Evolutionary conservation across 2,113 vertebrate species (phyloP), one percentile per base, ranked within the genome.

Genomic region (Alouatta palliata): DNA sequence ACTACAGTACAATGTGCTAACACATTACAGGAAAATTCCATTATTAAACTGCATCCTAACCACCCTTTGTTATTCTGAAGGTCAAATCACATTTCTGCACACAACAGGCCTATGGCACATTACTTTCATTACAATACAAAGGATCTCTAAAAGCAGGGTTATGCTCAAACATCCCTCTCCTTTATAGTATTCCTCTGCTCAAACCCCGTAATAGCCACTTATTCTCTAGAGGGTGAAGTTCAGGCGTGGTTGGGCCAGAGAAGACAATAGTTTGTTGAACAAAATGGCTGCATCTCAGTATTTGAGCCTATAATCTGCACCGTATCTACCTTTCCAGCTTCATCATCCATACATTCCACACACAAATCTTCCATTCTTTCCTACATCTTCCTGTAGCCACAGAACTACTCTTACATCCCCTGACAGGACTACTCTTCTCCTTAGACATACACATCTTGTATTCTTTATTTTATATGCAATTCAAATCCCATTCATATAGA

Each of bases 1-100:
- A 45, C 43, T 47, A 37, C 13, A 73, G 56, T 45, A 87, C 79
- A 91, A 70, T 58, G 83, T 79, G 49, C 37, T 49, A 93, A 95
- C 45, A 79, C 27, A 83, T 81, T 71, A 61, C 12, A 40, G 75
- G 58, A 91, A 52, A 85, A 82, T 92, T 94, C 80, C 82, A 66
- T 96, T 49, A 86, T 54, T 90, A 92, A 85, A 87, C 73, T 49
- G 70, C 54, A 79, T 64, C 70, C 79, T 94, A 91, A 93, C 93
- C 93, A 96, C 54, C 85, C 56, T 91, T 91, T 75, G 61, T 92
- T 68, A 92, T 90, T 95, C 70, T 94, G 84, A 95, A 96, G 92
- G 49, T 97, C 92, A 96, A 71, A 87, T 77, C 64, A 70, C 43
- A n/a, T 87, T 43, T 17, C 56, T 47, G 19, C 56, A 80, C 43